Conservation (phyloP, 2,113 vertebrate species). For the Cyprinus carpio region DNA sequence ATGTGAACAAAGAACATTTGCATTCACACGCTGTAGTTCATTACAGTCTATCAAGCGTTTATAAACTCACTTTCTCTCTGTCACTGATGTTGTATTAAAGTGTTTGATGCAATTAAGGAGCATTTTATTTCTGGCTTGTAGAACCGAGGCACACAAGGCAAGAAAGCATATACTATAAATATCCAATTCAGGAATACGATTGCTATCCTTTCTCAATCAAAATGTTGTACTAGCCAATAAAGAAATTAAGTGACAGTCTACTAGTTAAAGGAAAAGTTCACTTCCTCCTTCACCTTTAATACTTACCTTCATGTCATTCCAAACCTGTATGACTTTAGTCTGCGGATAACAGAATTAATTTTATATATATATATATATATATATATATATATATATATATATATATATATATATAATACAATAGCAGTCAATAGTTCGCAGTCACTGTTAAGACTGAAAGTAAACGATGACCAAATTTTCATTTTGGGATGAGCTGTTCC, state of each 20-base stretch:
- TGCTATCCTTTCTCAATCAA: constrained; percentile 39
- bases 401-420: too few species aligned
- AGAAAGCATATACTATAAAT: constrained; percentile 49
- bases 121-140: constrained; percentile 23
- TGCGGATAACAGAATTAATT: background rate
- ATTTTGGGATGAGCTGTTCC: background rate
- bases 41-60: background rate
- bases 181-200: constrained; percentile 38
- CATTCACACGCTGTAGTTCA: background rate
- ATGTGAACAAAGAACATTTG: background rate
- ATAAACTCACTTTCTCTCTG: constrained; percentile 57
- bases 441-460: background rate
- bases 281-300: background rate
- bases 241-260: constrained; percentile 48
- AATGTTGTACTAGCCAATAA: constrained; percentile 24
- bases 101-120: constrained; percentile 43
- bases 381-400: too few species aligned
- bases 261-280: constrained; percentile 20
- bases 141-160: background rate
- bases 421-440: too few species aligned
- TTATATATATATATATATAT: too few species aligned
- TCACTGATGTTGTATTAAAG: background rate
- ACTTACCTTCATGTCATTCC: background rate
- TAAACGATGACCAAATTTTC: background rate
- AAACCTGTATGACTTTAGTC: background rate